Evolutionary conservation across 1,140 invertebrate species (phyloP), one percentile per base, ranked within the genome.

Genomic region (Caenorhabditis remanei): DNA sequence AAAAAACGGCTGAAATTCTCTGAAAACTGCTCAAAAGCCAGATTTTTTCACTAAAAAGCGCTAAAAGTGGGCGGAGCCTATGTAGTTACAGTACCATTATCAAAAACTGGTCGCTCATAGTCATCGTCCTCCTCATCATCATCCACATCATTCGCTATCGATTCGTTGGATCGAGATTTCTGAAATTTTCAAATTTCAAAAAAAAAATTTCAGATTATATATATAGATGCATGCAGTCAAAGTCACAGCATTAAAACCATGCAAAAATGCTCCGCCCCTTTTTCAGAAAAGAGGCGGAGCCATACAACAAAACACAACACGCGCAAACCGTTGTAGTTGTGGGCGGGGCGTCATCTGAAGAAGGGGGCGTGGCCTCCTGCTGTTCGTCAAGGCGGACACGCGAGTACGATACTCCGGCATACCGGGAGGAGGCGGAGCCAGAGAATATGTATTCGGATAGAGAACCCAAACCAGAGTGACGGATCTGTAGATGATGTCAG

Each of bases 401-500:
- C 14, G 46, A n/a, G 71, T 79, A 79, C 19, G 71, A 79, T 3
- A 79, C 71, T 21, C 46, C 43, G 9, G 71, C 13, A 50, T 79
- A 79, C 13, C 55, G 63, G 55, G 50, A 67, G 7, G 21, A 19
- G 14, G 48, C 9, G 8, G 48, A 56, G 11, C 32, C n/a, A 7
- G 61, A 67, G 65, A 85, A 75, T 53, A 79, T 79, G 21, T 53
- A 85, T 13, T 53, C 85, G 19, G 50, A 75, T 2, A 85, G 85
- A 24, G 63, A 53, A 16, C 55, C 53, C 1, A 85, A 16, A 19
- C 85, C 85, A 48, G 85, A 85, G 21, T 71, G 46, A 14, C 50
- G 67, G 46, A 85, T 85, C 85, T 84, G 55, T 41, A 32, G 32
- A 48, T 79, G 55, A 58, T 53, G 9, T 53, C 16, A 32, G 32